Evolutionary conservation across 2,113 vertebrate genomes (phyloP).

Genomic region (Seriola aureovittata): DNA sequence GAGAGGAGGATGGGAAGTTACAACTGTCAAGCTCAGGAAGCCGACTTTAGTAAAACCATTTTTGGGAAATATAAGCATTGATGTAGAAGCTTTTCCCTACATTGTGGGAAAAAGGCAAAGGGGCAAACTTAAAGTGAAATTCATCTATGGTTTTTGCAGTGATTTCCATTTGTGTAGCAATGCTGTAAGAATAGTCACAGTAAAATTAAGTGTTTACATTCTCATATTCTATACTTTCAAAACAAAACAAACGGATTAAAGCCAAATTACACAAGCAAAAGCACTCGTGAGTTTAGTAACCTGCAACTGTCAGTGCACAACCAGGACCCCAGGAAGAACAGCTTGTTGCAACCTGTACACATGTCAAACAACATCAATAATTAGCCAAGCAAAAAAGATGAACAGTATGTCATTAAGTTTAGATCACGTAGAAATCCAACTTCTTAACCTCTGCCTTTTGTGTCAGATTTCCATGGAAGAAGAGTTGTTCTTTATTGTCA

Average conservation of each 20-base stretch:
- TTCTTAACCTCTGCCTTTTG: conserved; percentile 7
- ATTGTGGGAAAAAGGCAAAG: conserved; percentile 1
- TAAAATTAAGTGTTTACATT: conserved; percentile 45
- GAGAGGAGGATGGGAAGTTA: background rate
- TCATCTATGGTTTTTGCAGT: conserved; percentile 27
- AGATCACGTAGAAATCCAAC: background rate
- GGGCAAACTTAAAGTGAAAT: background rate
- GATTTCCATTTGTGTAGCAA: conserved; percentile 29
- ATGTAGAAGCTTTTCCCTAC: conserved; percentile 5
- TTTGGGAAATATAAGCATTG: background rate
- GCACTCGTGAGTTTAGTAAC: conserved; percentile 12
- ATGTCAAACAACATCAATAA: background rate
- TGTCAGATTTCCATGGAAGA: conserved; percentile 37
- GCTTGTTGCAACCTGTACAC: conserved; percentile 9
- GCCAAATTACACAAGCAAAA: conserved; percentile 30
- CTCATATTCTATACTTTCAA: conserved; percentile 10
- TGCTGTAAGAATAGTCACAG: conserved; percentile 19
- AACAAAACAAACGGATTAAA: conserved; percentile 40
- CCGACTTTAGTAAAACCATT: background rate
- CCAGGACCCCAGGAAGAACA: background rate
- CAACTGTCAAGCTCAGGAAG: background rate
- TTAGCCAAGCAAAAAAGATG: conserved; percentile 28
- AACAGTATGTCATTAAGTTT: background rate
- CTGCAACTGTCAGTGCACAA: conserved; percentile 33
- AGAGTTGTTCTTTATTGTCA: conserved; percentile 4